These are phyloP conservation scores for Panthera uncia DNA, from an alignment of 2,113 vertebrate genomes.

Conservation along the genomic window DNA sequence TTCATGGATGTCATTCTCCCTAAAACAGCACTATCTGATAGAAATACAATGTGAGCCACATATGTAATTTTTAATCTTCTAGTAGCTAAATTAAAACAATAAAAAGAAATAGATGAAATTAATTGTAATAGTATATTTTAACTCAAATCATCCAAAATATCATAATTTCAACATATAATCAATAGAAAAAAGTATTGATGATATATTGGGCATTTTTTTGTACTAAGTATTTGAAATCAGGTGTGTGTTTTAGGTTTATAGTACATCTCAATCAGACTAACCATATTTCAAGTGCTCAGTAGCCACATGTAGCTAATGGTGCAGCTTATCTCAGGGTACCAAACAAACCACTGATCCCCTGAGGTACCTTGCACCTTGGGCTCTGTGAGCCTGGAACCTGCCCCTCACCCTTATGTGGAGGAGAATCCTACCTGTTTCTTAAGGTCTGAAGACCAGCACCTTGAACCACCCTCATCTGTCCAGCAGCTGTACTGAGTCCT, in stretches of 20 bases:
- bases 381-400: not conserved
- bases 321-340: not conserved
- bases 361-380: not conserved
- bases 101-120: not conserved
- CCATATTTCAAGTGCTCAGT: not conserved
- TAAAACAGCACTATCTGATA: not conserved
- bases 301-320: not conserved
- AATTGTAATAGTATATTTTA: not conserved
- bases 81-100: not conserved
- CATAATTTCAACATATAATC: not conserved
- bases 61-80: not conserved
- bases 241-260: not conserved
- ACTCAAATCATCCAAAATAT: not conserved
- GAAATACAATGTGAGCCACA: not conserved
- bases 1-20: not conserved
- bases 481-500: not conserved
- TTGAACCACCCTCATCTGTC: not conserved
- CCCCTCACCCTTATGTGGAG: not conserved
- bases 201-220: not conserved
- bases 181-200: not conserved
- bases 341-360: not conserved
- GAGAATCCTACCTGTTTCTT: not conserved
- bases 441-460: no score
- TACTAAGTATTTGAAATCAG: not conserved
- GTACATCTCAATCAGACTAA: not conserved